Evolutionary conservation across 2,888 invertebrate genomes (phyloP), one percentile per base, ranked within the genome.

Genomic region (Euspilapteryx auroguttella): DNA sequence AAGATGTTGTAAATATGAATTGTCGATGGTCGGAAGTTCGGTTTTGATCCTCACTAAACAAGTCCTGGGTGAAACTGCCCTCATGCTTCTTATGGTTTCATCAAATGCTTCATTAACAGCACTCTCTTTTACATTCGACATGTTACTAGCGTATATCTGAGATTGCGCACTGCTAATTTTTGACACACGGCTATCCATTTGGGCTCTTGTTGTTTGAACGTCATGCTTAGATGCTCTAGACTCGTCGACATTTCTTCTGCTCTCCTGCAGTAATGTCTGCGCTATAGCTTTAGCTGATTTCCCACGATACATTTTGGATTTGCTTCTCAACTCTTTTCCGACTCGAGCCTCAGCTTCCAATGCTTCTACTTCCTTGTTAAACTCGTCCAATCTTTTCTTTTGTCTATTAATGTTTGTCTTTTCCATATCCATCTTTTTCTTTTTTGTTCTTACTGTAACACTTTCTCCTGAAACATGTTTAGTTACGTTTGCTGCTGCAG

Each of bases 241-340:
- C 29, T 58, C 63, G 1, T 69, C 64, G 21, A 84, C 71, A 47
- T 81, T 81, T 37, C 59, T 68, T 29, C 77, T 50, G 20, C 77
- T 82, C 40, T 85, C 81, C 21, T 79, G 75, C 24, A 86, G 55
- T 23, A 87, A 59, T 9, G 82, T 80, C 35, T 79, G 79, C 37
- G 82, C 85, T 34, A 90, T 90, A 25, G 83, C 83, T 46, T 79
- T 82, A 4, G 88, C 88, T 2, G 89, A 88, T 73, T 85, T 88
- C 27, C 87, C 88, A 43, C 85, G 79, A 25, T 87, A 80, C 55
- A 79, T 59, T 52, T 76, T 65, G 35, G 80, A 79, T 47, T 66
- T 69, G 34, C 76, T 57, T 54, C 66, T 78, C 34, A 80, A 54
- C 43, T 80, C 79, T 38, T 69, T 56, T 39, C 73, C 64, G 14